phyloP scores from a whole-genome alignment of 2,797 vertebrate genomes.

The Tangara arthus region DNA sequence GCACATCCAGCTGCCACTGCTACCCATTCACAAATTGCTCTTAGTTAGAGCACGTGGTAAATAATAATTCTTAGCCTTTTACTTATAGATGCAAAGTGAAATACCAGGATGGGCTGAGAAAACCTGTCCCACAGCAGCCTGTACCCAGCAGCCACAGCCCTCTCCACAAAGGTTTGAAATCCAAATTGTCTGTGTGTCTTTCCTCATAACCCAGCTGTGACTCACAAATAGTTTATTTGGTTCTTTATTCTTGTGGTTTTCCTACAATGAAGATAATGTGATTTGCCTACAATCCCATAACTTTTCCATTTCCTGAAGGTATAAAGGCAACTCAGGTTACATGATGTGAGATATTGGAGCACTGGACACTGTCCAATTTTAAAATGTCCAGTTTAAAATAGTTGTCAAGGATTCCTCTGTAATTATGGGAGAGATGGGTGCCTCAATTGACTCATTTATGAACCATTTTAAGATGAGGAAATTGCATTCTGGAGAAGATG shows the following conservation, averaged over 20 bases:
- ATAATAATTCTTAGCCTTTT: neutral
- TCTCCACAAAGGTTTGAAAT: neutral
- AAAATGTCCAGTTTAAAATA: neutral
- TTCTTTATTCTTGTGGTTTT: neutral
- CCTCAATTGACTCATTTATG: neutral
- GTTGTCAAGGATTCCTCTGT: neutral
- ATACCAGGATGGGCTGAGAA: neutral
- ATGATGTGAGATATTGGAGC: neutral
- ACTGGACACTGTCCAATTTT: neutral
- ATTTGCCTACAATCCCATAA: neutral
- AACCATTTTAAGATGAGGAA: neutral
- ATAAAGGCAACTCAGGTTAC: neutral
- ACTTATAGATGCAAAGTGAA: neutral
- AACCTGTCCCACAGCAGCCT: neutral
- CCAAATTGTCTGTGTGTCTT: neutral
- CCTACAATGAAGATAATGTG: neutral
- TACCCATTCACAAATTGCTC: neutral
- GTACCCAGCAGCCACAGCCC: neutral
- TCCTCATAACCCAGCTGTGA: neutral
- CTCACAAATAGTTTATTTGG: neutral
- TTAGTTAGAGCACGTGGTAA: fast-evolving
- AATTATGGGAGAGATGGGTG: neutral
- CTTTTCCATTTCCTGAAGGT: neutral
- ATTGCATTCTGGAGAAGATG: neutral
- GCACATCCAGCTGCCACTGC: neutral